Conservation (phyloP, 2,797 vertebrate genomes). For the Micrastur ruficollis region DNA sequence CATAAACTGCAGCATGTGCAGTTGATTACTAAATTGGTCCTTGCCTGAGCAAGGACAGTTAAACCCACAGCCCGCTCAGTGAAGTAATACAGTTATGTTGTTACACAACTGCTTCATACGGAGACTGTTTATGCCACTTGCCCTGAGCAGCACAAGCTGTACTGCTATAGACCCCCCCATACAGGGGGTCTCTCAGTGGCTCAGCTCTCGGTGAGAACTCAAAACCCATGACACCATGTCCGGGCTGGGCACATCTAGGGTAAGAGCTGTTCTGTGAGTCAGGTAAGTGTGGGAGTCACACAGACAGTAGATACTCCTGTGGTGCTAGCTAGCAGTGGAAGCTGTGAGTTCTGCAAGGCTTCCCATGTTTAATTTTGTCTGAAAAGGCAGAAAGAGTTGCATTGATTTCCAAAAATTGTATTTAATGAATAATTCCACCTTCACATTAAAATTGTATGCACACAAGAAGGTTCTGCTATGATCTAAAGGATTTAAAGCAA, state of each 20-base stretch:
- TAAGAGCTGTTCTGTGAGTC: neutral
- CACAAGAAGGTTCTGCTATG: neutral
- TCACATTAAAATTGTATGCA: neutral
- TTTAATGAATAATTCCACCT: neutral
- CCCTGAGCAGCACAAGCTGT: neutral
- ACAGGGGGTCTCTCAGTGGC: neutral
- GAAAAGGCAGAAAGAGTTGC: neutral
- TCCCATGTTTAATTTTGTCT: neutral
- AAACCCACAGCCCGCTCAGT: neutral
- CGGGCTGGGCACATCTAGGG: neutral
- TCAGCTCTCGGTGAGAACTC: neutral
- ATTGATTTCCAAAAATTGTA: neutral
- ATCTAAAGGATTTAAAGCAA: neutral
- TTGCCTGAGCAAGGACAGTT: neutral
- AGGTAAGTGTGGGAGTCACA: neutral
- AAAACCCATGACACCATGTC: neutral
- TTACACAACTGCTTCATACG: neutral
- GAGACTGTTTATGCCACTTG: neutral
- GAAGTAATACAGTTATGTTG: neutral
- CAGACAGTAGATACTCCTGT: no score
- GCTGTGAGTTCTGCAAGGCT: neutral
- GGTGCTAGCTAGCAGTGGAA: neutral
- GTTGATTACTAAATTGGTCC: neutral
- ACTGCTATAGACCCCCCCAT: no score
- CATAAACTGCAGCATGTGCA: neutral